Evolutionary conservation across 1,140 invertebrate species (phyloP).

Genomic region (Oedothorax gibbosus): DNA sequence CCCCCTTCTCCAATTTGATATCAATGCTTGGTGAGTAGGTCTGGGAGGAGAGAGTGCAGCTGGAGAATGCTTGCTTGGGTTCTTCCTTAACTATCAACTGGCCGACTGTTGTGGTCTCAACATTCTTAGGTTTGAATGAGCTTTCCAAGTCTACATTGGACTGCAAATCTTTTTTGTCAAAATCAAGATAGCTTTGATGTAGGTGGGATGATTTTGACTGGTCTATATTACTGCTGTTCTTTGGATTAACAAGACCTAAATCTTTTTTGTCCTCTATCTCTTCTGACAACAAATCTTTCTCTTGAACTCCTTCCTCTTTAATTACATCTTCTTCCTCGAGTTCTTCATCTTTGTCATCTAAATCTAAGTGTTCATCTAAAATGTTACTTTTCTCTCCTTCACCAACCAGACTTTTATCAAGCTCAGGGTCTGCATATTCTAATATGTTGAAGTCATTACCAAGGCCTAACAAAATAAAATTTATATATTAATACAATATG

Average conservation of each 20-base stretch:
- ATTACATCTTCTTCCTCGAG: conserved; percentile 60
- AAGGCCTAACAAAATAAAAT: conserved; percentile 75
- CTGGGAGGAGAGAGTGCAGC: conserved; percentile 44
- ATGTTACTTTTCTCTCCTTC: conserved; percentile 69
- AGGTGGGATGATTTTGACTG: conserved; percentile 11
- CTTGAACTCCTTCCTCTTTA: conserved; percentile 44
- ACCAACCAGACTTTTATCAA: conserved; percentile 74
- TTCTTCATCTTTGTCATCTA: conserved; percentile 66
- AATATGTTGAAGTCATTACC: conserved; percentile 95
- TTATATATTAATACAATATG: not conserved
- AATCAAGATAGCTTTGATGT: conserved; percentile 37
- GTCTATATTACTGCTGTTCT: not conserved
- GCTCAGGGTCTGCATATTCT: conserved; percentile 93
- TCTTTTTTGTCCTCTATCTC: conserved; percentile 39
- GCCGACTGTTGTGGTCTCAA: not conserved
- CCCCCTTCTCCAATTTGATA: conserved; percentile 41
- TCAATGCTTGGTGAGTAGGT: conserved; percentile 29
- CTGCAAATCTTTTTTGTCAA: conserved; percentile 46
- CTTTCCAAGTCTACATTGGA: conserved; percentile 20
- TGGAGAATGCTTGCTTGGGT: conserved; percentile 47
- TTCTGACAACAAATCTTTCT: conserved; percentile 47
- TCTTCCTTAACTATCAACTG: conserved; percentile 38
- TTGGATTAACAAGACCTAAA: conserved; percentile 1
- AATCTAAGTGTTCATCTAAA: conserved; percentile 69
- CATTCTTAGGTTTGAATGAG: conserved; percentile 29